Evolutionary conservation across 2,888 invertebrate genomes (phyloP), one percentile per base, ranked within the genome.

Genomic region (Idaea aversata): DNA sequence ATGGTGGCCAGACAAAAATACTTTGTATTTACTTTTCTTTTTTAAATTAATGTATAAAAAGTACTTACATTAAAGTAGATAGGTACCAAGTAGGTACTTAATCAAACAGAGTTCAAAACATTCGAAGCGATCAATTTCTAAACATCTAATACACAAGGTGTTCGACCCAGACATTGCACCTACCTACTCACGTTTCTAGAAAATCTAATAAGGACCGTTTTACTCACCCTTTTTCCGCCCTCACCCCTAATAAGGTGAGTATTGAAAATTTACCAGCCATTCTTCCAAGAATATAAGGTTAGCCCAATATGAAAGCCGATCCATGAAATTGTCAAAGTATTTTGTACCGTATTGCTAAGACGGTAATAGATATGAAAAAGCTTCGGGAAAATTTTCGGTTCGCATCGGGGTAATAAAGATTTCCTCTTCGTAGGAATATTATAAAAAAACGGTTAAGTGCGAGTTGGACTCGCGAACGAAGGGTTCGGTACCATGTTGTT

Each of bases 221-320:
- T 84, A 77, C 79, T 83, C 88, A 85, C 88, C 88, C 87, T 86
- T 85, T 81, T 84, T 85, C 87, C 89, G 84, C 83, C 83, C 79
- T 81, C 85, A 77, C 87, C 88, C 89, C 84, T 93, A 91, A 93
- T 93, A 93, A 93, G 93, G 93, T 89, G 90, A 87, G 90, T 92
- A 93, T 93, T 93, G 93, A 93, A 93, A 93, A 93, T 93, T 93
- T 93, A 92, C 91, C 91, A 91, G 88, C 90, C 90, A 91, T 93
- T 93, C 92, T 92, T 87, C 84, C 83, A 82, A 84, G 87, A 88
- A 88, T 91, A 93, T 90, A 89, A 91, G 88, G 91, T 91, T 93
- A 91, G 86, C 78, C 80, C 76, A 74, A 82, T 80, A 82, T 83
- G 83, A 85, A 85, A 84, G 85, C 83, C 83, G 84, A 82, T 82